Base-by-base conservation (phyloP, 2,113 vertebrate species). In the Oreocharis arfaki region DNA sequence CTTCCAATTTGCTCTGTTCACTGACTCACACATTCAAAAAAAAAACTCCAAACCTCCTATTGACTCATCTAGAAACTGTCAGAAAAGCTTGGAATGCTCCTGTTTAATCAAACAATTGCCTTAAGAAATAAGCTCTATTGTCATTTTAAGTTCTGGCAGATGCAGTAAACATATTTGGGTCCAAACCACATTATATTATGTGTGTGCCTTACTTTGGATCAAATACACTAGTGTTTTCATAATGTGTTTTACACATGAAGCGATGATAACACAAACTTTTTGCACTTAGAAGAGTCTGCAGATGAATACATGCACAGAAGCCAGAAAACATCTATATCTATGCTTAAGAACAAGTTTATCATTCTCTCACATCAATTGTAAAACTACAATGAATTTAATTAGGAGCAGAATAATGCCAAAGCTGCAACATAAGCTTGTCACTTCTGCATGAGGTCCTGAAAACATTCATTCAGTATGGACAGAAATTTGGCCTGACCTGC, bases 141-240 rank as follows among this genome's bases (percentile, higher is more conserved):
- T 81, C 26, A 78, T 71, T 96, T 90, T 53, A 86, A 84, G 37
- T 81, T 90, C 82, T 96, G 79, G 63, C 44, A 92, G 68, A 93
- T 47, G 41, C 18, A 84, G 49, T 49, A 90, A 90, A 87, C 37
- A 81, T 39, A 52, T 84, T 78, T 94, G 83, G 24, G 75, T 90
- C 64, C 56, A 92, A 94, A 89, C 42, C 79, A 73, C 82, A 70
- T 53, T n/a, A 59, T 76, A 41, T 78, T 80, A 59, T 50, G 20
- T 71, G 71, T 90, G 42, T 71, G 90, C 44, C 49, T 88, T 78
- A 60, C 76, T 68, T 27, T 68, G 76, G 21, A 88, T 75, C 76
- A 84, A 74, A 68, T 35, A 24, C n/a, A 57, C 71, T 35, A 52
- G 35, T 86, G 79, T 67, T 89, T 93, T 77, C 5, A 8, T 90